Evolutionary conservation across 2,797 vertebrate species (phyloP), one percentile per base, ranked within the genome.

Genomic region (Pteropus rufus): DNA sequence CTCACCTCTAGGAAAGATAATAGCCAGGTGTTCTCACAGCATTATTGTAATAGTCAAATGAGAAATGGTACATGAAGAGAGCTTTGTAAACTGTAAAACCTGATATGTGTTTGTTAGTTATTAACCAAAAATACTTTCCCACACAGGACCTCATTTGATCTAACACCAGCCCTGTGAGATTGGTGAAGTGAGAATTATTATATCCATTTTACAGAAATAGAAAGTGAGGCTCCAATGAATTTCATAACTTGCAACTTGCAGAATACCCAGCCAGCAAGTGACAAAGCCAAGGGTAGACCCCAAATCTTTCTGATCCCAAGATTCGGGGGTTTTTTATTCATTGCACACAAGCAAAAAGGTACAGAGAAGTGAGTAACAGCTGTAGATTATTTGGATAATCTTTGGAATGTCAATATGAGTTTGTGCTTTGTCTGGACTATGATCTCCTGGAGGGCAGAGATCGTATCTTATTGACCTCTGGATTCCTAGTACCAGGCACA

Each of bases 121-220:
- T 44, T 85, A 88, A 86, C n/a, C 41, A 89, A 62, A 94, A 85
- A 41, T 62, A 36, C 60, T 80, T 60, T 93, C 83, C 19, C 54
- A 24, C 41, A 70, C 16, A 31, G 69, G 49, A 76, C 65, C 58
- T 91, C 80, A 58, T 92, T 67, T 94, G 56, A 58, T 81, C 26
- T 54, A 73, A 72, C 10, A 83, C 36, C 41, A 76, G 14, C 21
- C 41, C 46, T 26, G 2, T 81, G 29, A 94, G 23, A 77, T 49
- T 24, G 75, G 19, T 76, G 62, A 77, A 77, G 46, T 85, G 26
- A 52, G 16, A 87, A 54, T 88, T 83, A 72, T 36, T 87, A 31
- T 36, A 34, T 26, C 69, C 46, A 21, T 88, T 73, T 96, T 81
- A 73, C 49, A 90, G 67, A 97, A 85, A 34, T 26, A 77, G 60